phyloP scores from a whole-genome alignment of 2,113 vertebrate genomes.

The Pseudolaguvia tuberculata region DNA sequence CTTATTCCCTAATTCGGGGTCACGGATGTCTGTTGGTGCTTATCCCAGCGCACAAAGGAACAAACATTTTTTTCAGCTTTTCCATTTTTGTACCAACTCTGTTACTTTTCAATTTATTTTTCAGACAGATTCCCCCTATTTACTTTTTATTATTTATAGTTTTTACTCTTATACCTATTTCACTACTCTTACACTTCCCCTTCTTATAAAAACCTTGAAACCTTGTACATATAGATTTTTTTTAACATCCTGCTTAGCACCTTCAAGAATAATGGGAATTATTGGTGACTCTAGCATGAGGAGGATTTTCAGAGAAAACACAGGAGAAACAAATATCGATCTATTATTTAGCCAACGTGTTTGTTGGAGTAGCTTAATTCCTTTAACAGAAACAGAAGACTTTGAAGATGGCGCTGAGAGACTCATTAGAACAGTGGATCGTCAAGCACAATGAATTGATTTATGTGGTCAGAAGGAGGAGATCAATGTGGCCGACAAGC shows the following conservation, averaged over 20 bases:
- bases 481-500: slow-evolving; percentile 20
- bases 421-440: slow-evolving; percentile 41
- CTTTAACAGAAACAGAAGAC: slow-evolving; percentile 40
- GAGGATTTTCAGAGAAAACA: slow-evolving; percentile 53
- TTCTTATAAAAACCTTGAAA: slow-evolving; percentile 26
- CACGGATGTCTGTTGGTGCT: too few species aligned
- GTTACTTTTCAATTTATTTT: background rate
- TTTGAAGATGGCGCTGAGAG: slow-evolving; percentile 50
- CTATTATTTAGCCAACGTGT: slow-evolving; percentile 45
- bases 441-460: slow-evolving; percentile 37
- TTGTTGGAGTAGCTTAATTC: slow-evolving; percentile 49
- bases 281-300: slow-evolving; percentile 36
- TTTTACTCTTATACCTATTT: background rate
- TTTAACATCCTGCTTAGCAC: slow-evolving; percentile 42
- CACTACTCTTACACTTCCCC: background rate
- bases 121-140: background rate
- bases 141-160: too few species aligned
- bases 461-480: slow-evolving; percentile 21
- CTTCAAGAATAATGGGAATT: slow-evolving; percentile 22
- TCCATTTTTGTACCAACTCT: background rate
- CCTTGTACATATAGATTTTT: slow-evolving; percentile 49
- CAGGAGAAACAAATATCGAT: slow-evolving; percentile 54
- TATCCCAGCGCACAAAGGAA: too few species aligned
- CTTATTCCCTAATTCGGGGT: too few species aligned
- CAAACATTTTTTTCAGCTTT: too few species aligned